Evolutionary conservation across 2,113 vertebrate species (phyloP), one percentile per base, ranked within the genome.

Genomic region (Ceyx cyanopectus): DNA sequence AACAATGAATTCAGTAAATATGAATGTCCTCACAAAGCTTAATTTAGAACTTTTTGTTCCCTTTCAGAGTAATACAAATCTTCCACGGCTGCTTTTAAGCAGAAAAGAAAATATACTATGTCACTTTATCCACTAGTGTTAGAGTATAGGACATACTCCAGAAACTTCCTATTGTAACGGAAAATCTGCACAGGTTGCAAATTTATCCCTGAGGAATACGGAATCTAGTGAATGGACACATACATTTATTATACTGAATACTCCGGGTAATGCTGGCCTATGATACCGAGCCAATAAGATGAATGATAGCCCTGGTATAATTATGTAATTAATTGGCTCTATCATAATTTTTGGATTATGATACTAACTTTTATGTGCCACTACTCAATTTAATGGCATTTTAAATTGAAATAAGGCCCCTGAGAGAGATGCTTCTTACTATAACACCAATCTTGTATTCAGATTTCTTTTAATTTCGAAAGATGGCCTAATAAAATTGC

Each of bases 401-500:
- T 97, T 95, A 96, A 97, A 96, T 89, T 93, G 81, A 87, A 97
- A 40, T 57, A 94, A 78, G 76, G 66, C 70, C 94, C 86, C 70
- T 90, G 43, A 93, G 95, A 96, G 93, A 92, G 75, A 81, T 81
- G 66, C 17, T 85, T 80, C 95, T 92, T 84, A 96, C 6, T 79
- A 57, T 90, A 78, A 60, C 76, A 83, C 94, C 96, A 94, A 95
- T 95, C 92, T 90, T 89, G 69, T 56, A 58, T 84, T 88, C 87
- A n/a, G 83, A 85, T 91, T 92, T 94, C 79, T 94, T 95, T 92
- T 95, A 76, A 96, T 96, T 96, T 95, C 83, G 83, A 91, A 93
- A 96, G 89, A 96, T 94, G 96, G 95, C 94, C 96, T 93, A 95
- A 92, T 94, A 97, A 96, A 96, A 94, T 91, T 73, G 74, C 57